Base-by-base conservation (phyloP, 1,140 invertebrate genomes). In the Phocides pigmalion region DNA sequence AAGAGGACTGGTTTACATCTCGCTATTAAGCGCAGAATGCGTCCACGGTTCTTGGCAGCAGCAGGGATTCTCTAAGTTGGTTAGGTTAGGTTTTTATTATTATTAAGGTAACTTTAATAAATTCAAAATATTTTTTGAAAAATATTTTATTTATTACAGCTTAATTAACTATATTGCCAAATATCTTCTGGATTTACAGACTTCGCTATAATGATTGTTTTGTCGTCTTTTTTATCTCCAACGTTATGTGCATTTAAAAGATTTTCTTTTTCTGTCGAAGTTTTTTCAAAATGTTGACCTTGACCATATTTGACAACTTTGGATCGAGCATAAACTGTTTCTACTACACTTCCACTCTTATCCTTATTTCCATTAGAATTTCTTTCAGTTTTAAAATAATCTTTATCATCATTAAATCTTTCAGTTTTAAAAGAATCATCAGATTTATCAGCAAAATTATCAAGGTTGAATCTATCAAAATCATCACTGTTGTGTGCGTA, bases 271-370 rank as follows among this genome's bases (percentile, higher is more conserved):
- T 62, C 37, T 41, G 50, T 46, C 3, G 4, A 9, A 46, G n/a
- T 25, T 2, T 47, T 17, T 0, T 54, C 51, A 20, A 15, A 19
- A 47, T 61, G 49, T 54, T 28, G 42, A 11, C 49, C 59, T n/a
- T 53, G 46, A 12, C 83, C 84, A 49, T 87, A 87, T 66, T 76
- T 84, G 0, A 69, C 68, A 11, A 88, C 82, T 70, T 83, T 88
- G 6, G 85, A 84, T 37, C 65, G 70, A n/a, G 79, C 82, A 25
- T 59, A 82, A 0, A 83, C 73, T 4, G 83, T 88, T 76, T 88
- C 82, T 16, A 88, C 72, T n/a, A 39, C 5, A 15, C 32, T 20
- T 9, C n/a, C 17, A 19, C 20, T 49, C 39, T 35, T 37, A 14
- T 39, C n/a, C 11, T 39, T 39, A 14, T 39, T 1, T 39, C 2